phyloP scores from a whole-genome alignment of 2,797 vertebrate genomes.

The Cirrhinus molitorella region DNA sequence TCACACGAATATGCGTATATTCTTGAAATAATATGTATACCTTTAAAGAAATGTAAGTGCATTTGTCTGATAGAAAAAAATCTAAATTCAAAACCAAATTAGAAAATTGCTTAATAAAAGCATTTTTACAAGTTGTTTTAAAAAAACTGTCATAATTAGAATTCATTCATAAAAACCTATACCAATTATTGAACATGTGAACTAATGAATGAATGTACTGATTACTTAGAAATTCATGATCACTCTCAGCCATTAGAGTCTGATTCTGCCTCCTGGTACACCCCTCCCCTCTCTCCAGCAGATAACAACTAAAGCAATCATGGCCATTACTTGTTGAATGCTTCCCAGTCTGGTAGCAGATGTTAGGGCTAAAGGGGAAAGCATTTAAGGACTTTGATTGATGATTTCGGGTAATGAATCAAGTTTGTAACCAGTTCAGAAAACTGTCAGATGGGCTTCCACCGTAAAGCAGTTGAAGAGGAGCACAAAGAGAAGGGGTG shows the following conservation, averaged over 20 bases:
- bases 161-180: background rate
- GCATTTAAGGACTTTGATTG: constrained; percentile 86
- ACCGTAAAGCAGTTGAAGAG: constrained; percentile 75
- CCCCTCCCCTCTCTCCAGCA: constrained; percentile 60
- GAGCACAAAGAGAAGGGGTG: constrained; percentile 73
- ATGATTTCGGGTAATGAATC: constrained; percentile 84
- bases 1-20: too few relatives aligned
- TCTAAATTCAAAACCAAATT: background rate
- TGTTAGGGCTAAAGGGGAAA: constrained; percentile 89
- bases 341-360: constrained; percentile 83
- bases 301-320: constrained; percentile 79
- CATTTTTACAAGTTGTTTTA: background rate
- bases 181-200: background rate
- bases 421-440: constrained; percentile 81
- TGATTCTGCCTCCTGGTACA: constrained; percentile 36
- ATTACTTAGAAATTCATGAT: background rate
- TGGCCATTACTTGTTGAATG: constrained; percentile 77
- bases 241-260: background rate
- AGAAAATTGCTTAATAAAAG: background rate
- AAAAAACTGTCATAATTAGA: background rate
- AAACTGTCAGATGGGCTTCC: constrained; percentile 76
- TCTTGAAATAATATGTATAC: too few relatives aligned
- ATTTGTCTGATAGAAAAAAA: background rate
- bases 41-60: background rate
- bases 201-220: background rate